These are phyloP conservation scores for Elgaria multicarinata DNA, from an alignment of 2,113 vertebrate genomes.

Conservation along the genomic window DNA sequence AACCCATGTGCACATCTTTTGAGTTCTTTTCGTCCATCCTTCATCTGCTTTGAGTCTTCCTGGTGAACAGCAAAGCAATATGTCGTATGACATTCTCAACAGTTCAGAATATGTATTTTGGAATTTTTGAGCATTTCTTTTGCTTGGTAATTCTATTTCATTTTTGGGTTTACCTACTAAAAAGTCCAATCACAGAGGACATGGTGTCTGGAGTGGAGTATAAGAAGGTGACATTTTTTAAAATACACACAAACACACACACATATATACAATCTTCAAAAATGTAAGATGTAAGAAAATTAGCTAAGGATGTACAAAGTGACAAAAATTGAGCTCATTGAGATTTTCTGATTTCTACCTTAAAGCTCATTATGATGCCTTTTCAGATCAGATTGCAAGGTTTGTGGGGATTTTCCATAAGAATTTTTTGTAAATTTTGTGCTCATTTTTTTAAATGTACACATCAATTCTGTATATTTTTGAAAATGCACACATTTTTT, in stretches of 20 bases:
- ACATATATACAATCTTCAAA: not conserved
- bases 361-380: no score
- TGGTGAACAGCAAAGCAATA: not conserved
- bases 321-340: no score
- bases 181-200: not conserved
- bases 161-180: not conserved
- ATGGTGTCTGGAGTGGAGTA: not conserved
- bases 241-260: not conserved
- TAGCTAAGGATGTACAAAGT: no score
- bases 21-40: not conserved
- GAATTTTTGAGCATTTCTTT: not conserved
- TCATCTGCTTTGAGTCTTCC: not conserved
- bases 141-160: not conserved
- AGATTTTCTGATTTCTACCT: no score
- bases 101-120: not conserved
- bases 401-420: no score
- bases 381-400: no score
- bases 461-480: no score
- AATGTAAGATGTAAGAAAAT: no score
- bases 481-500: no score
- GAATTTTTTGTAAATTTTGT: no score
- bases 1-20: not conserved
- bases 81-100: not conserved
- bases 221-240: not conserved
- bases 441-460: no score